phyloP scores from a whole-genome alignment of 2,888 invertebrate genomes.

The Latrodectus elegans region DNA sequence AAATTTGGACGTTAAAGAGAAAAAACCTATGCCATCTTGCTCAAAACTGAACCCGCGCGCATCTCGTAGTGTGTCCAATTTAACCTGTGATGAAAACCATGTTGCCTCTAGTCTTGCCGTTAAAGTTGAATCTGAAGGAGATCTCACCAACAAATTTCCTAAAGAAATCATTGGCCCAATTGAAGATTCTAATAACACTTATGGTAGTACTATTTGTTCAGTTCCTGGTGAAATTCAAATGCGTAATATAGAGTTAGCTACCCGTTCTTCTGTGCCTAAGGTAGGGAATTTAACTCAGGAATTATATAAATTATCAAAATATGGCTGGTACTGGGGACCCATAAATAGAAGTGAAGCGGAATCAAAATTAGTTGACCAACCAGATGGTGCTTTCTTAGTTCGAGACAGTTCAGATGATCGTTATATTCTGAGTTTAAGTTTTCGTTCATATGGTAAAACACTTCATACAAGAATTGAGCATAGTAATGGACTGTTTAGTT shows the following conservation, averaged over 20 bases:
- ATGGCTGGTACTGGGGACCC: conserved; percentile 89
- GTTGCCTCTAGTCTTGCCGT: conserved; percentile 44
- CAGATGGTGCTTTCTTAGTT: conserved; percentile 86
- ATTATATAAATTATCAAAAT: conserved; percentile 75
- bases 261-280: conserved; percentile 8
- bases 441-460: conserved; percentile 81
- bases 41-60: conserved; percentile 38
- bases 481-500: conserved; percentile 80
- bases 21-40: conserved; percentile 7
- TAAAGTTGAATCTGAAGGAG: conserved; percentile 44
- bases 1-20: neutral
- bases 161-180: neutral
- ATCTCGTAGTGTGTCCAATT: conserved; percentile 47
- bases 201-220: conserved; percentile 20
- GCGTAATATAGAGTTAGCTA: neutral
- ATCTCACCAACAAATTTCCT: neutral
- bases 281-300: conserved; percentile 75
- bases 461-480: conserved; percentile 85
- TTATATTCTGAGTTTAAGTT: conserved; percentile 84
- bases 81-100: conserved; percentile 28
- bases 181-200: conserved; percentile 7
- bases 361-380: conserved; percentile 81
- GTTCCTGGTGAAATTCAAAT: neutral
- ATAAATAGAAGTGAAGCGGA: conserved; percentile 84
- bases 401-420: conserved; percentile 85